Base-by-base conservation (phyloP, 37 sponge, comb jelly and placozoan species). In the Cliona cf. orientalis region DNA sequence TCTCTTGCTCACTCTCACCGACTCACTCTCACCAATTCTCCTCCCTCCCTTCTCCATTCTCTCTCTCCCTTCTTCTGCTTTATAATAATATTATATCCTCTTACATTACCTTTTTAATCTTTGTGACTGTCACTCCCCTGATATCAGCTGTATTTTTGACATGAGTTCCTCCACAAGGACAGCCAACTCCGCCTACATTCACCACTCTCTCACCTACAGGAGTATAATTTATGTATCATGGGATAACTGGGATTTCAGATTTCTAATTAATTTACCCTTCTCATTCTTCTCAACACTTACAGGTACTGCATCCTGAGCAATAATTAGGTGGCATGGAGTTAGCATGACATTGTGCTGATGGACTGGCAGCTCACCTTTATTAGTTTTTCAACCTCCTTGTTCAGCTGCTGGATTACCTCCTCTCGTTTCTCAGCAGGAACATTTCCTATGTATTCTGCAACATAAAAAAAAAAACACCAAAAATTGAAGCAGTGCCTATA, bases 131-230 rank as follows among this genome's bases (percentile, higher is more conserved):
- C 38, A 82, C 23, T 14, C 63, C 65, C 71, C 60, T 42, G 63
- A 91, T 91, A 31, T 80, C 79, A 22, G 62, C 38, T 9, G 78
- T 68, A 44, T 80, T 81, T 72, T 87, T 91, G 33, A 91, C 89
- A 73, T 91, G 92, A 2, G 92, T 91, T 2, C 92, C 92, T 70
- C 92, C 92, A 87, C 92, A 91, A 42, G 79, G 69, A 83, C 92
- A 91, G 25, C 36, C 63, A 31, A 28, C 19, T 11, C 92, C 92
- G 2, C 84, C 88, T 7, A 91, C 77, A 36, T 65, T 83, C 58
- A 91, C 92, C 46, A 78, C 42, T 25, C 92, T 41, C 43, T 84
- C 88, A 1, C 82, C 91, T 90, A 26, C 5, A 84, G n/a, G n/a
- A n/a, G n/a, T n/a, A n/a, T n/a, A n/a, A n/a, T n/a, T n/a, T n/a